These are phyloP conservation scores for Lasiommata megera DNA, from an alignment of 2,888 invertebrate genomes.

Conservation along the genomic window DNA sequence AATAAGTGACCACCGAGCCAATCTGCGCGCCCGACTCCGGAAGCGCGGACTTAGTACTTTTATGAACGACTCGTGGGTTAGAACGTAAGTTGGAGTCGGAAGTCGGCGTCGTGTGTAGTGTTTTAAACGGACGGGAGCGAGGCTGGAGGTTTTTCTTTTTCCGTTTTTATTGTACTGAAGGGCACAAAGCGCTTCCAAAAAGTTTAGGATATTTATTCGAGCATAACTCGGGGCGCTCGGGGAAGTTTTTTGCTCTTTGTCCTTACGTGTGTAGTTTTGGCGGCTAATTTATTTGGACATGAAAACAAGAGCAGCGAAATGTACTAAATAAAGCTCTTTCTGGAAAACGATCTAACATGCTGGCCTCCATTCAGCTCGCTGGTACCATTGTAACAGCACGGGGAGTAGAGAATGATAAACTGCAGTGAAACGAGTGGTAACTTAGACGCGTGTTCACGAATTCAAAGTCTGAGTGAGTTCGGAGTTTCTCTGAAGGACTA, in stretches of 20 bases:
- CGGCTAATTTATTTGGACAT: slow-evolving; percentile 9
- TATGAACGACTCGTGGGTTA: neutral
- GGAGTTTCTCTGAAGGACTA: too few species aligned
- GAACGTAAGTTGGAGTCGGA: neutral
- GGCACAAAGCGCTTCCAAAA: slow-evolving; percentile 11
- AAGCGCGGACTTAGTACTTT: too few species aligned
- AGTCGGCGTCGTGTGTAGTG: neutral
- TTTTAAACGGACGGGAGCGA: neutral
- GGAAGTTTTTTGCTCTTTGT: slow-evolving; percentile 3
- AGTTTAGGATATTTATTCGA: slow-evolving; percentile 26
- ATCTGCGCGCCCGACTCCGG: too few species aligned
- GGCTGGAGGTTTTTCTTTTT: slow-evolving; percentile 1
- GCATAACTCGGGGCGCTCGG: slow-evolving; percentile 16
- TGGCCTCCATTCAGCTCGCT: neutral
- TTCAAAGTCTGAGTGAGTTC: too few species aligned
- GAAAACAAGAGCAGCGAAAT: neutral
- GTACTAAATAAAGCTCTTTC: neutral
- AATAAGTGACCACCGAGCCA: too few species aligned
- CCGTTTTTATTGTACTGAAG: slow-evolving; percentile 11
- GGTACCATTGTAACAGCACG: neutral
- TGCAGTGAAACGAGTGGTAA: neutral
- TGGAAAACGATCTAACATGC: neutral
- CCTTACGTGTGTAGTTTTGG: slow-evolving; percentile 4
- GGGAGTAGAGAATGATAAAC: neutral
- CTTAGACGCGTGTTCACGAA: too few species aligned